A percentile compares a stretch with the other conserved stretches of the same genome.
phyloP scores from a whole-genome alignment of 2,113 vertebrate genomes.

The Chelonoidis abingdonii region DNA sequence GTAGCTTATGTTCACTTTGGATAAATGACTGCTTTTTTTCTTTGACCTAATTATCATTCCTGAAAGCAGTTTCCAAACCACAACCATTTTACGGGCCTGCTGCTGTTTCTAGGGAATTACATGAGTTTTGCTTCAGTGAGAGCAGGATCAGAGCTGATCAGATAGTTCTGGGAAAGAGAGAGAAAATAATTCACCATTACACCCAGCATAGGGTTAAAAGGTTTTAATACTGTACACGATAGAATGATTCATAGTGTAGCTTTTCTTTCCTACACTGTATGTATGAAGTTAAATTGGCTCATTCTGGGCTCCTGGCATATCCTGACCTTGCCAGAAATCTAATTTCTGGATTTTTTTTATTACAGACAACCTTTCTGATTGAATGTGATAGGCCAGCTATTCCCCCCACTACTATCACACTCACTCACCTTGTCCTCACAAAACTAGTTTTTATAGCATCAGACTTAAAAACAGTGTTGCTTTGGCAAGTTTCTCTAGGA shows the following conservation, averaged over 20 bases:
- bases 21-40: conserved; percentile 25
- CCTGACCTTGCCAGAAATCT: conserved; percentile 17
- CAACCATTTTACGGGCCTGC: not conserved
- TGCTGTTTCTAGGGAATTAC: not conserved
- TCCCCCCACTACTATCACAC: not conserved
- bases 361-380: conserved; percentile 3
- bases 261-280: not conserved
- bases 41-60: conserved; percentile 32
- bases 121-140: not conserved
- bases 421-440: not conserved
- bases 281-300: not conserved
- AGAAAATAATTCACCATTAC: not conserved
- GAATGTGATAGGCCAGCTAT: not conserved
- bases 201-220: conserved; percentile 9
- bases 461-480: conserved; percentile 42
- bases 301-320: not conserved
- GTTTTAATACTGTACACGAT: not conserved
- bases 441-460: conserved; percentile 5
- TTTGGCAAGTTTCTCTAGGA: conserved; percentile 44
- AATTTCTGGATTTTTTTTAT: conserved; percentile 13
- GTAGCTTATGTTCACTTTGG: not conserved
- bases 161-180: not conserved
- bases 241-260: not conserved
- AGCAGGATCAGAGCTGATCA: not conserved
- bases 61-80: conserved; percentile 29